Base-by-base conservation (phyloP, 2,113 vertebrate genomes). In the Etia nguti region DNA sequence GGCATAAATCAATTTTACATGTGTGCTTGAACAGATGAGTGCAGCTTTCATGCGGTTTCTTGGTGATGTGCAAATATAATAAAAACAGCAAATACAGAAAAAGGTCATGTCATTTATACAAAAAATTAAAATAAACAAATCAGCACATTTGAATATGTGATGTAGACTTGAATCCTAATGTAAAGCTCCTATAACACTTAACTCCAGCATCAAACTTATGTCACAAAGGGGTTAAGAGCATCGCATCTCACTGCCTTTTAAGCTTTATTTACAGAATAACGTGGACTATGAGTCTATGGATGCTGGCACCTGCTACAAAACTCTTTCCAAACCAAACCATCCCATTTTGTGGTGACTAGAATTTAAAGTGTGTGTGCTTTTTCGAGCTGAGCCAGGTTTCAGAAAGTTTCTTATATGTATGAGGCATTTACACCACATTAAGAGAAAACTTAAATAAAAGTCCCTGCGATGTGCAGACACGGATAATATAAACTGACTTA, bases 241-340 rank as follows among this genome's bases (percentile, higher is more conserved):
- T 89, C 6, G 31, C 75, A 87, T 90, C 34, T 88, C 85, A 89
- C 57, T 22, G 36, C 54, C 81, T 86, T 91, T 80, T 89, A 48
- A 75, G 9, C 41, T 2, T 20, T 50, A 20, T 50, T 80, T 65
- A 65, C 26, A 86, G 20, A 70, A 56, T 80, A 11, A 55, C 60
- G 79, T 36, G 55, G 81, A 62, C 73, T 55, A 20, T 16, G 50
- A 41, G 34, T 80, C 15, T 83, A 43, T 46, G 36, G 52, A 68
- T 15, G 12, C 6, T 18, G 4, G 15, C 38, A 20, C 5, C 65
- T 79, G 84, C 29, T 60, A 9, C 84, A 54, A 80, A 86, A 48
- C 62, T 70, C 41, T 52, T 48, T 65, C 10, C 48, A 22, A 90
- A 31, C 80, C 62, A 81, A 54, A 11, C 29, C 22, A 80, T 79